Conservation (phyloP, 2,113 vertebrate species). For the Polypterus senegalus region DNA sequence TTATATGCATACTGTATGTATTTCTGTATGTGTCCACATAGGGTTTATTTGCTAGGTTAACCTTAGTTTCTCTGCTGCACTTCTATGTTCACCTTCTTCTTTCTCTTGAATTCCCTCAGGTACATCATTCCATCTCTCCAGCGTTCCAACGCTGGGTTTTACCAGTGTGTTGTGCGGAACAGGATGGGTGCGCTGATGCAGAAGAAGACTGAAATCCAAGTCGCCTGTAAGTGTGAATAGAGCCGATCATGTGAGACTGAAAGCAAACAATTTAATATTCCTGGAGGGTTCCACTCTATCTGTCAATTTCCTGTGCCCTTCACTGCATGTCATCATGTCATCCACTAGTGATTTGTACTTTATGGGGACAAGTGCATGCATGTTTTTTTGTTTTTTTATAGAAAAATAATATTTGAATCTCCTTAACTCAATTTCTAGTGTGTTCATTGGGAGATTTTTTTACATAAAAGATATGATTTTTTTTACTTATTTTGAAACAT, state of each 20-base stretch:
- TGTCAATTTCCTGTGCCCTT: no score
- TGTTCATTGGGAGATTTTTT: no score
- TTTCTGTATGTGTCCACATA: no score
- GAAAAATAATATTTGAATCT: no score
- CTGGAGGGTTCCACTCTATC: background rate
- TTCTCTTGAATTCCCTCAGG: slow-evolving; percentile 31
- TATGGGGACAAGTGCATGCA: no score
- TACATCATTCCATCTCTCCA: slow-evolving; percentile 53
- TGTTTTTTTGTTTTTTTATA: no score
- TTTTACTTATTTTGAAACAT: no score
- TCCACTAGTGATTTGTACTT: no score
- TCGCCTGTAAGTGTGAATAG: slow-evolving; percentile 65
- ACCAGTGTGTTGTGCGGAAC: slow-evolving; percentile 74
- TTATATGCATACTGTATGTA: no score
- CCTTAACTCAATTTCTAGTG: no score
- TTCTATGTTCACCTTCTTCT: background rate
- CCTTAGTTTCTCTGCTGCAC: background rate
- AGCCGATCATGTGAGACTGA: background rate
- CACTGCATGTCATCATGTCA: no score
- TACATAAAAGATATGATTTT: no score
- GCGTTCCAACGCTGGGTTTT: slow-evolving; percentile 59
- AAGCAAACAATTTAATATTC: slow-evolving; percentile 6
- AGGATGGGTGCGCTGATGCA: slow-evolving; percentile 72
- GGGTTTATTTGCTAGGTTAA: background rate
- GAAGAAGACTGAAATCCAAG: slow-evolving; percentile 62